Base-by-base conservation (phyloP, 2,888 invertebrate species). In the Glaucopsyche alexis region DNA sequence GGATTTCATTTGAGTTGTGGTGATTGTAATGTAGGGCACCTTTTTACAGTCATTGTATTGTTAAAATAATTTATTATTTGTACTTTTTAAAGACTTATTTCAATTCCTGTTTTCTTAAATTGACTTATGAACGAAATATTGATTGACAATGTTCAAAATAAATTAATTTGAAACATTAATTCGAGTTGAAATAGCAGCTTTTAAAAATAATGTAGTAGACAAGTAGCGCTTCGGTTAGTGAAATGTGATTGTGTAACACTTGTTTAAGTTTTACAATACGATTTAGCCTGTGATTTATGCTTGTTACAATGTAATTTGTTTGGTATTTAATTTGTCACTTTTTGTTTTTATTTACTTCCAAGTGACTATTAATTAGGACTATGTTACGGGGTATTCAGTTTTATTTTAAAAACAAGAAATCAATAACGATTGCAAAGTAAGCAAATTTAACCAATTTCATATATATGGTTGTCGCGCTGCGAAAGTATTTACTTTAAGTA, bases 41-140 rank as follows among this genome's bases (percentile, higher is more conserved):
- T 19, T 14, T 47, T 47, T 9, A 47, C 11, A 60, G 11, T 60
- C 3, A 19, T 19, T 55, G 55, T 55, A 19, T 19, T 19, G 19
- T 55, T 55, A 9, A 55, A 55, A 55, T 19, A 52, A 52, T 52
- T 49, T 16, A 52, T 16, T 52, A 52, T 52, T 52, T 52, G 52
- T 16, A 55, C 9, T 11, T 11, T 55, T 16, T 55, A 19, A 55
- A 55, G 55, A 19, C 55, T 55, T 55, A 19, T 55, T 55, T 55
- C 55, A 55, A 19, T 16, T 19, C 19, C 9, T 19, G 19, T 55
- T 42, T 55, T 16, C 55, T 19, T 19, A 11, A 5, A 55, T 55
- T 55, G 9, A 55, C 16, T 55, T 19, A 55, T 11, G 4, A 55
- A 19, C 11, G 16, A 55, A 19, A 49, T 14, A 49, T 45, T 11